Base-by-base conservation (phyloP, 2,113 vertebrate species). In the Trogon surrucura region DNA sequence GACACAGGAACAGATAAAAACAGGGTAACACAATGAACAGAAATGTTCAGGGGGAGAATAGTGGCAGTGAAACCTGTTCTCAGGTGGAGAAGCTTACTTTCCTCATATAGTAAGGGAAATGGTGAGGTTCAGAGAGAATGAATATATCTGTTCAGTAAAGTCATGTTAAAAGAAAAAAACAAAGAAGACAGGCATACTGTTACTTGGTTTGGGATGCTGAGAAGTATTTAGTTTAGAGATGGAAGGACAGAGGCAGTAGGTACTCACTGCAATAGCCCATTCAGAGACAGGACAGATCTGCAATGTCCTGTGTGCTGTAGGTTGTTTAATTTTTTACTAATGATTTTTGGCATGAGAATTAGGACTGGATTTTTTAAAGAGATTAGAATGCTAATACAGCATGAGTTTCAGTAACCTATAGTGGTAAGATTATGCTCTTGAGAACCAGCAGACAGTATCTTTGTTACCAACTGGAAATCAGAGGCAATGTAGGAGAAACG, bases 21-120 rank as follows among this genome's bases (percentile, higher is more conserved):
- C 16, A 62, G 6, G 4, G 9, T 20, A 54, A 57, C 18, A 34
- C 0, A 0, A 56, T 7, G 20, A 36, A 53, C 6, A 70, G 69
- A 90, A 79, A 71, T 29, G 30, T 18, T 34, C 1, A 4, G 25
- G 23, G 16, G 72, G 32, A 78, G 29, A 60, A 48, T 3, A 47
- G 48, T 32, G 25, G 25, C 2, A 6, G 13, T 19, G 30, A 94
- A 89, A 60, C 17, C 5, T 27, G 2, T 27, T 71, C 9, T 45
- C 19, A 16, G n/a, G 8, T 44, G 34, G 41, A 91, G 32, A 62
- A 11, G 36, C 27, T 70, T 36, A 64, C 1, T 0, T 25, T 80
- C 38, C 17, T 64, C 25, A 50, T 48, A 22, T 34, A 41, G 7
- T 27, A 79, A 81, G 11, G 25, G 15, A 71, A 88, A 79, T 23